These are phyloP conservation scores for Parelbella ahira DNA, from an alignment of 2,888 invertebrate genomes.

Conservation along the genomic window DNA sequence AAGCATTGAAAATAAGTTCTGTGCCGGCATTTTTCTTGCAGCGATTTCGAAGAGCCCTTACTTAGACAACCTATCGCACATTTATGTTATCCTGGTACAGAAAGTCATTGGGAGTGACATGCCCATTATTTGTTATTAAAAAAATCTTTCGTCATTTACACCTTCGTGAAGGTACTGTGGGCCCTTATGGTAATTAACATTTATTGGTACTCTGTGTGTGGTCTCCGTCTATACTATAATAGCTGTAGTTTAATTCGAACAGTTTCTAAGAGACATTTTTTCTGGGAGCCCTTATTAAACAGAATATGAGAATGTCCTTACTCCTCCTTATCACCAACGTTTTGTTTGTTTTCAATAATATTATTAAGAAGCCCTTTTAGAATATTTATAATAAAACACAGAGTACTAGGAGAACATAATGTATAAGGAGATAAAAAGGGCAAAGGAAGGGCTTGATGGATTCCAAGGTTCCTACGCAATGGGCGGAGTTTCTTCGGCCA, in stretches of 20 bases:
- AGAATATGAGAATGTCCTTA: no score
- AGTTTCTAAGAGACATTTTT: no score
- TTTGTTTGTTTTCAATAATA: no score
- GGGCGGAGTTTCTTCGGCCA: slow-evolving; percentile 71
- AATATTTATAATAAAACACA: slow-evolving; percentile 82
- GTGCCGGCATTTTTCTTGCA: no score
- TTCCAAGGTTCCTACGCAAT: slow-evolving; percentile 72
- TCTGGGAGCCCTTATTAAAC: no score
- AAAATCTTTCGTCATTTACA: slow-evolving; percentile 68
- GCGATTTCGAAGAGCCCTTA: slow-evolving; percentile 25
- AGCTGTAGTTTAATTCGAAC: no score
- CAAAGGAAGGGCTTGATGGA: slow-evolving; percentile 64
- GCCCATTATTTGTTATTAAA: slow-evolving; percentile 76
- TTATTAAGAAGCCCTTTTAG: slow-evolving; percentile 69
- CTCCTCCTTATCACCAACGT: no score
- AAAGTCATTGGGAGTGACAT: slow-evolving; percentile 82
- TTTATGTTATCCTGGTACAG: slow-evolving; percentile 65
- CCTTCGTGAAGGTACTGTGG: no score
- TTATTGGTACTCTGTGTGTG: no score
- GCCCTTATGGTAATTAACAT: no score
- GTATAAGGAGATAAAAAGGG: slow-evolving; percentile 64
- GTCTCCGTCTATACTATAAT: no score
- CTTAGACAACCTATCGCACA: slow-evolving; percentile 30
- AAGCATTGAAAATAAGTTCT: no score
- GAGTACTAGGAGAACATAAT: slow-evolving; percentile 67